These are phyloP conservation scores for Papilio helenus DNA, from an alignment of 1,140 invertebrate genomes.

Conservation along the genomic window DNA sequence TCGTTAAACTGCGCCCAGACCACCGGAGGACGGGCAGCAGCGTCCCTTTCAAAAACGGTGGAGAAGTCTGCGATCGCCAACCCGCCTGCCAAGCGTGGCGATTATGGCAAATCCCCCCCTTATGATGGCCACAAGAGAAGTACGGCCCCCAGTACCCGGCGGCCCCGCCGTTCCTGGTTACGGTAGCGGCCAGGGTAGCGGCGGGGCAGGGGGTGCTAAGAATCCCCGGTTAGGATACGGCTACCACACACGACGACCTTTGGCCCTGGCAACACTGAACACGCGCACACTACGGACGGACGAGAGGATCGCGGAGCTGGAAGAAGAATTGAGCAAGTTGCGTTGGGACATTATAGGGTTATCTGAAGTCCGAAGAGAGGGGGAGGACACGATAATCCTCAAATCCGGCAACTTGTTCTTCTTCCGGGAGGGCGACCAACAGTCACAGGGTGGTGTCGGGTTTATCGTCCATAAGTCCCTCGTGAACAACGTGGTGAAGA, in stretches of 20 bases:
- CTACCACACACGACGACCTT: conserved; percentile 34
- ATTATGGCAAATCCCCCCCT: no score
- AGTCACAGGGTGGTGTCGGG: conserved; percentile 21
- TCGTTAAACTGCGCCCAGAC: no score
- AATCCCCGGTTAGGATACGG: conserved; percentile 39
- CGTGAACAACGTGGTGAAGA: not conserved
- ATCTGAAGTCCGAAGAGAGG: conserved; percentile 25
- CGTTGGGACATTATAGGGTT: conserved; percentile 34
- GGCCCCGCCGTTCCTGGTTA: conserved; percentile 17
- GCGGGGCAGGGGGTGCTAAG: conserved; percentile 40
- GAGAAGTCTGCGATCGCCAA: no score
- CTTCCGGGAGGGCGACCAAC: conserved; percentile 18
- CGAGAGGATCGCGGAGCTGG: conserved; percentile 29
- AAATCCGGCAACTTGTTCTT: conserved; percentile 20
- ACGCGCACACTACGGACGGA: conserved; percentile 18
- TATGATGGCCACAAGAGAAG: not conserved
- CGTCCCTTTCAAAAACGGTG: no score
- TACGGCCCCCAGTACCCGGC: conserved; percentile 38
- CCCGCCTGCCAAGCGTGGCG: no score
- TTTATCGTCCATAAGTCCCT: conserved; percentile 25
- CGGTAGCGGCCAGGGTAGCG: conserved; percentile 28
- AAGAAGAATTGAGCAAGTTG: conserved; percentile 20
- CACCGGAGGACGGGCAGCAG: no score
- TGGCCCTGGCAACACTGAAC: conserved; percentile 34
- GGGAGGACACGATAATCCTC: conserved; percentile 19